Base-by-base conservation (phyloP, 1,140 invertebrate species). In the Hyles vespertilio region DNA sequence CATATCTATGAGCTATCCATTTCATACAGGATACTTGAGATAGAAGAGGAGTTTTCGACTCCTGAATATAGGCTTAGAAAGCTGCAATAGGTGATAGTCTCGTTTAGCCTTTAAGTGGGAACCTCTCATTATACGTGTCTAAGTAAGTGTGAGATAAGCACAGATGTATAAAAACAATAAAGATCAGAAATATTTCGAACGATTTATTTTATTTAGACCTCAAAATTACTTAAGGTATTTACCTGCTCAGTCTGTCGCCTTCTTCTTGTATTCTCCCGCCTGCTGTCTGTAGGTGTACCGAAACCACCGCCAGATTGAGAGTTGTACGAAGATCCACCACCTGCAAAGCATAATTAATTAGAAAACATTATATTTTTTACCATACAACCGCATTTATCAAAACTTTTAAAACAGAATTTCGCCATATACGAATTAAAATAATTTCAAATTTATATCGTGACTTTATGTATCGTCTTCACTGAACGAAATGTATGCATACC, bases 251-350 rank as follows among this genome's bases (percentile, higher is more conserved):
- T 72, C 61, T 86, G 74, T 55, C 83, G 64, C n/a, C 75, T 63
- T 55, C 81, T 70, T 44, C 81, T 76, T 3, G 77, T 76, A 32
- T 70, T 77, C 33, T 78, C 79, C 1, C 75, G 72, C 32, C 77
- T 56, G 36, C 72, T 68, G 54, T 71, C 62, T 44, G 75, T 64
- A 22, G 22, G 22, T n/a, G 74, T 69, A 34, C 72, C 61, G 50
- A 64, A 84, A 40, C 79, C 70, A 34, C 79, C 70, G 36, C 74
- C 72, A 7, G 80, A 73, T 3, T 74, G 77, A n/a, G 71, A 65
- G 32, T 59, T 66, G 58, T 81, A 83, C 5, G 74, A 69, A 0
- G 65, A 65, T 5, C 71, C 73, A 43, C 74, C 73, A 51, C 84
- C 81, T 86, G 53, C 5, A n/a, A n/a, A n/a, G n/a, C n/a, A 34